Percentiles rank a stretch among this genome's conserved stretches.
Conservation (phyloP, 1,140 invertebrate genomes). For the Pissodes strobi region DNA sequence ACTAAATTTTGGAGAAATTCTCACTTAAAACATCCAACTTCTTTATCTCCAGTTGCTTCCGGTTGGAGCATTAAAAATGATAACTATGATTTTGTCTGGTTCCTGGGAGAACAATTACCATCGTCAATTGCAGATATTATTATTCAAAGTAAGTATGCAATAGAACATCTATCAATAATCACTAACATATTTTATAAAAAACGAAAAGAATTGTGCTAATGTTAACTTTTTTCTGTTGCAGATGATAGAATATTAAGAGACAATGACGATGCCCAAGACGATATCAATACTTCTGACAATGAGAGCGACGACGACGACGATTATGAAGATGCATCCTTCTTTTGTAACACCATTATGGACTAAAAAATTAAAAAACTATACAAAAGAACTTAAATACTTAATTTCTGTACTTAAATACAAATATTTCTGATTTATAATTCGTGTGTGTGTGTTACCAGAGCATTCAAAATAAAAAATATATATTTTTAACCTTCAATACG, state of each 20-base stretch:
- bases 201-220: background rate
- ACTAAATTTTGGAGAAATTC: slow-evolving; percentile 20
- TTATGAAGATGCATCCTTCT: slow-evolving; percentile 20
- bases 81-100: slow-evolving; percentile 31
- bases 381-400: background rate
- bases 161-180: background rate
- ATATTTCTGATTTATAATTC: slow-evolving; percentile 13
- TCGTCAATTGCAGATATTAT: slow-evolving; percentile 17
- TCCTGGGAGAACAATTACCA: slow-evolving; percentile 26
- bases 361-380: no score
- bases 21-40: slow-evolving; percentile 26
- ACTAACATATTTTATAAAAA: background rate
- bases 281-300: slow-evolving; percentile 9
- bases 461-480: slow-evolving; percentile 19
- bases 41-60: slow-evolving; percentile 11
- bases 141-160: slow-evolving; percentile 22
- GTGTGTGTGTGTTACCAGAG: background rate
- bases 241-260: slow-evolving; percentile 22
- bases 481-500: no score
- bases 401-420: no score
- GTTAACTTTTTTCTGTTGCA: slow-evolving; percentile 10
- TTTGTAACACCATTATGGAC: slow-evolving; percentile 19
- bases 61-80: slow-evolving; percentile 19
- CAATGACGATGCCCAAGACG: slow-evolving; percentile 9
- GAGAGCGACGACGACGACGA: slow-evolving; percentile 17